phyloP scores from a whole-genome alignment of 2,113 vertebrate species.

The Holacanthus passer region DNA sequence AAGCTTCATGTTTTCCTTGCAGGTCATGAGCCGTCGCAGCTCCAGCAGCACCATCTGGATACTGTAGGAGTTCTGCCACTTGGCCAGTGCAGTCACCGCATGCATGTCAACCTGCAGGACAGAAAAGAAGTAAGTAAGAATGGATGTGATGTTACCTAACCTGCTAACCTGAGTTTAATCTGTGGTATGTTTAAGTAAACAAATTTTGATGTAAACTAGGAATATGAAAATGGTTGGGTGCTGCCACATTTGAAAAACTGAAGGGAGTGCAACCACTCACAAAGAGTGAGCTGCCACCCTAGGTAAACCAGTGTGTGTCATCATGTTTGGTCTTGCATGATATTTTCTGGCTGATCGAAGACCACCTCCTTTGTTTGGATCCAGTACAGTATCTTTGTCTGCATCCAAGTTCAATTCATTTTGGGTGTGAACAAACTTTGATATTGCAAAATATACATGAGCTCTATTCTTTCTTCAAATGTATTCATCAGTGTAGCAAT shows the following conservation, averaged over 20 bases:
- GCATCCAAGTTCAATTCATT: not conserved
- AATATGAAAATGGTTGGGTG: too few relatives aligned
- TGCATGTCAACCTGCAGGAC: slow-evolving; percentile 93
- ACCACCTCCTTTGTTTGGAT: not conserved
- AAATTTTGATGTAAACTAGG: too few relatives aligned
- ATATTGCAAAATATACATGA: not conserved
- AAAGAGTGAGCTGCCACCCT: too few relatives aligned
- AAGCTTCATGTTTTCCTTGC: slow-evolving; percentile 99
- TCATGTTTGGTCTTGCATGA: too few relatives aligned
- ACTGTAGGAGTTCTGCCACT: slow-evolving; percentile 99
- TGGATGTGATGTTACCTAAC: not conserved
- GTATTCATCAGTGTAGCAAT: not conserved
- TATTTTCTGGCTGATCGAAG: not conserved
- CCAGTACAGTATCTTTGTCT: not conserved
- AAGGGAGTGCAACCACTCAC: too few relatives aligned
- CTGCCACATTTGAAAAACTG: too few relatives aligned
- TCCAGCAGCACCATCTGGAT: slow-evolving; percentile 98
- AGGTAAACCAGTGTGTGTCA: too few relatives aligned
- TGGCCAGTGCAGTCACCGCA: slow-evolving; percentile 94
- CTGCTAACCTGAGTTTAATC: too few relatives aligned
- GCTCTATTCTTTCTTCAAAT: not conserved
- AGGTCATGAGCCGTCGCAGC: slow-evolving; percentile 96
- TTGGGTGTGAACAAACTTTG: not conserved
- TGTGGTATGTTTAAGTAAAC: too few relatives aligned
- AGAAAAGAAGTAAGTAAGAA: not conserved